A percentile compares a stretch with the other conserved stretches of the same genome.
Conservation (phyloP, 2,113 vertebrate species). For the Phyllopteryx taeniolatus region DNA sequence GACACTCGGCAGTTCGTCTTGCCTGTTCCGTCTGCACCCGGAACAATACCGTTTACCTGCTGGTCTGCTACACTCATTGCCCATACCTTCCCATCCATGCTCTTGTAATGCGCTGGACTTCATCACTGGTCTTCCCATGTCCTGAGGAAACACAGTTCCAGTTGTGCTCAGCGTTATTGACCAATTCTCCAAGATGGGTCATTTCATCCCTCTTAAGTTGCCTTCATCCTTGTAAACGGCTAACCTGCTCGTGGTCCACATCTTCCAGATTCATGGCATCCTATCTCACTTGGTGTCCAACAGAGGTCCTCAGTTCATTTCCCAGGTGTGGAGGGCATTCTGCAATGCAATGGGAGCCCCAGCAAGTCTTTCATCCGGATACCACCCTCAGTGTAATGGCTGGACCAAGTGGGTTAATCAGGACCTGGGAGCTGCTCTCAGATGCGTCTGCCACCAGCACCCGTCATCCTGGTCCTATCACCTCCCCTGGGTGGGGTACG, state of each 20-base stretch:
- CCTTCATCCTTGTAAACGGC: neutral
- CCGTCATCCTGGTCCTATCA: neutral
- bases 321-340: neutral
- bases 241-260: neutral
- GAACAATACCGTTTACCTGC: too few relatives aligned
- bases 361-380: neutral
- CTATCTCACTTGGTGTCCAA: neutral
- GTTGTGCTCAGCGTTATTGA: too few relatives aligned
- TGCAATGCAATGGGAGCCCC: neutral
- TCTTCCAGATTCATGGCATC: neutral
- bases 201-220: neutral
- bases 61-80: too few relatives aligned
- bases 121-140: too few relatives aligned
- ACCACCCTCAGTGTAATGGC: neutral
- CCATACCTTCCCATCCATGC: too few relatives aligned
- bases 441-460: neutral
- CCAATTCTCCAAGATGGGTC: too few relatives aligned
- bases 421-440: neutral
- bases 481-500: neutral
- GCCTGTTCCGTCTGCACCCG: too few relatives aligned
- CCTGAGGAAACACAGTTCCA: too few relatives aligned
- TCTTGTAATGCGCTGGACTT: too few relatives aligned
- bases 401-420: neutral
- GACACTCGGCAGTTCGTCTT: too few relatives aligned
- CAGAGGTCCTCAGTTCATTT: neutral